Percentiles rank a stretch among this genome's conserved stretches.
Conservation (phyloP, 35 echinoderm and acorn worm species). For the Heliocidaris erythrogramma region DNA sequence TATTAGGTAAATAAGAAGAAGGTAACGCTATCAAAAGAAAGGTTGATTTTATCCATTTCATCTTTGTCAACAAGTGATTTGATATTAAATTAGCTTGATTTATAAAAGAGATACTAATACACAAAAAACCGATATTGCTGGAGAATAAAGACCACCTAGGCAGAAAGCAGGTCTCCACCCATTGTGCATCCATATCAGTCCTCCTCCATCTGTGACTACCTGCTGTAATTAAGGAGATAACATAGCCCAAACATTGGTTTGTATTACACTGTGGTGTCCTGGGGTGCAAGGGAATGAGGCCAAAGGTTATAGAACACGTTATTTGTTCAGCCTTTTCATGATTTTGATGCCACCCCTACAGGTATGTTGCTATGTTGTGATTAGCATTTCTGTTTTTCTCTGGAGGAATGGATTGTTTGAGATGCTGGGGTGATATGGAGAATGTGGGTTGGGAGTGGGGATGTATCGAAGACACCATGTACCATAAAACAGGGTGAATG, state of each 20-base stretch:
- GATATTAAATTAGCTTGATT: neutral
- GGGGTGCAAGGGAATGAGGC: neutral
- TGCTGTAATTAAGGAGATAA: neutral
- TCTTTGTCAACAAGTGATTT: neutral
- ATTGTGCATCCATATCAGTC: neutral
- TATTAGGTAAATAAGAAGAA: no score
- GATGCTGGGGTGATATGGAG: neutral
- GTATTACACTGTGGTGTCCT: neutral
- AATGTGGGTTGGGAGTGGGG: no score
- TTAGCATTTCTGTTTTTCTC: neutral
- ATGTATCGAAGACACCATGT: no score
- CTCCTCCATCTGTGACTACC: neutral
- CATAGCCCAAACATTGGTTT: neutral
- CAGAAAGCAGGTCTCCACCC: neutral
- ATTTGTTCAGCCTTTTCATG: constrained; percentile 27
- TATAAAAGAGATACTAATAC: neutral
- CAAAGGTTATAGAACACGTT: neutral
- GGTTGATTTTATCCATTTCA: neutral
- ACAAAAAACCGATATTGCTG: neutral
- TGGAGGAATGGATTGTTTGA: neutral
- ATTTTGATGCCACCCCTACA: neutral
- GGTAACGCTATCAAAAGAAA: neutral
- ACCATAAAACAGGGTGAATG: no score
- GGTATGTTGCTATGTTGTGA: neutral
- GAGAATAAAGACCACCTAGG: neutral